Percentiles rank a stretch among this genome's conserved stretches.
These are phyloP conservation scores for Centropristis striata DNA, from an alignment of 2,113 vertebrate species.

Conservation along the genomic window DNA sequence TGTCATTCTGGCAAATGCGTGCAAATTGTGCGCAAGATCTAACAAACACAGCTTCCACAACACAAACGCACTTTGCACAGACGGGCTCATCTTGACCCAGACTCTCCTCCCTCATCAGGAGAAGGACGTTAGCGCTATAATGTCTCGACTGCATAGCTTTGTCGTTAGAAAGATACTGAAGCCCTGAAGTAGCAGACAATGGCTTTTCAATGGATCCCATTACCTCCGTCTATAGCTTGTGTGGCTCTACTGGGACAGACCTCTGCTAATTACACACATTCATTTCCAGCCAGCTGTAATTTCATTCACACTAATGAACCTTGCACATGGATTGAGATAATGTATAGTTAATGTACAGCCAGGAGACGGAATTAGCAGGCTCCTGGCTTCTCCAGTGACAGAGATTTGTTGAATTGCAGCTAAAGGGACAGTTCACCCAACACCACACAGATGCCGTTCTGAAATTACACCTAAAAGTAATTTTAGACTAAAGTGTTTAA, in stretches of 20 bases:
- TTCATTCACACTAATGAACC: constrained; percentile 82
- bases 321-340: constrained; percentile 76
- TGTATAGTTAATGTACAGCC: constrained; percentile 82
- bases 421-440: constrained; percentile 37
- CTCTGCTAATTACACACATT: constrained; percentile 80
- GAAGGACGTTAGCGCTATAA: constrained; percentile 16
- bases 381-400: constrained; percentile 63
- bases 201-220: constrained; percentile 80
- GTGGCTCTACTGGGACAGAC: constrained; percentile 74
- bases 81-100: constrained; percentile 2
- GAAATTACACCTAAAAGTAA: constrained; percentile 45
- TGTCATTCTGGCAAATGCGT: constrained; percentile 29
- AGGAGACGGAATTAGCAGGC: constrained; percentile 66
- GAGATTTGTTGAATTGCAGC: constrained; percentile 57
- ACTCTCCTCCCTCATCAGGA: background rate
- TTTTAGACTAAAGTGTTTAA: constrained; percentile 29
- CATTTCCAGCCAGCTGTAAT: constrained; percentile 79
- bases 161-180: constrained; percentile 71
- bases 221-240: constrained; percentile 74
- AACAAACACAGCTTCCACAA: constrained; percentile 5
- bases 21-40: constrained; percentile 12
- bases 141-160: constrained; percentile 66
- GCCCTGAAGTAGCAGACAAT: constrained; percentile 69
- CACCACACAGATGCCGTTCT: constrained; percentile 19
- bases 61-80: constrained; percentile 5